These are phyloP conservation scores for Drosophila monieri DNA, from an alignment of 2,888 invertebrate genomes.

Conservation along the genomic window DNA sequence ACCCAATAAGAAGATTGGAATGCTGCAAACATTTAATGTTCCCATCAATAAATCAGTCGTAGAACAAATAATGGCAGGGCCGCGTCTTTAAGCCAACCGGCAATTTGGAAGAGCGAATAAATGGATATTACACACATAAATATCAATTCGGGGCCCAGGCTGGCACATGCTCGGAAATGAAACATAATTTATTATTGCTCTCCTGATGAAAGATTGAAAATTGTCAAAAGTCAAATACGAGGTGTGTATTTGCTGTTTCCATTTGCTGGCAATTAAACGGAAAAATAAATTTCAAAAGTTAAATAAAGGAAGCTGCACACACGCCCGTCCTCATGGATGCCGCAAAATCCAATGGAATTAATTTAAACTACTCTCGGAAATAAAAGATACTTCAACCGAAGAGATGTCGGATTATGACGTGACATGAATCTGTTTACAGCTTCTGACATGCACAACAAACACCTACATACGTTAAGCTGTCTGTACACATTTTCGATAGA, in stretches of 20 bases:
- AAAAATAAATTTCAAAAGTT: background rate
- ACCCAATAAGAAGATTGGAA: constrained; percentile 36
- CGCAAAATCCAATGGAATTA: background rate
- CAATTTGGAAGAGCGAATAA: constrained; percentile 24
- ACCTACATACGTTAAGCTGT: constrained; percentile 5
- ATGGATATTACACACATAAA: constrained; percentile 25
- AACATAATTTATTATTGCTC: constrained; percentile 35
- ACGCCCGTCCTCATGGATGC: background rate
- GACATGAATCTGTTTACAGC: background rate
- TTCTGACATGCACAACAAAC: background rate
- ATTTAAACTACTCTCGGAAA: background rate
- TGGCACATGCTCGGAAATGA: constrained; percentile 26
- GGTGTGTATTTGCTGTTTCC: no score
- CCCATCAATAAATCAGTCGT: constrained; percentile 39
- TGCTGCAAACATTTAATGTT: constrained; percentile 33
- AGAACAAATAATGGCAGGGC: background rate
- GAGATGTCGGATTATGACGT: background rate
- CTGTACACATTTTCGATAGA: background rate
- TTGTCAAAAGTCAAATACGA: constrained; percentile 3
- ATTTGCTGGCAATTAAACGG: background rate
- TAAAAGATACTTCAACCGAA: background rate
- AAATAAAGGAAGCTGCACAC: background rate
- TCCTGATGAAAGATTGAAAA: constrained; percentile 29
- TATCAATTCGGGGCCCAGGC: constrained; percentile 29
- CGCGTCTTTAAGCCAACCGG: constrained; percentile 6